phyloP scores from a whole-genome alignment of 2,113 vertebrate genomes.

The Anolis carolinensis region DNA sequence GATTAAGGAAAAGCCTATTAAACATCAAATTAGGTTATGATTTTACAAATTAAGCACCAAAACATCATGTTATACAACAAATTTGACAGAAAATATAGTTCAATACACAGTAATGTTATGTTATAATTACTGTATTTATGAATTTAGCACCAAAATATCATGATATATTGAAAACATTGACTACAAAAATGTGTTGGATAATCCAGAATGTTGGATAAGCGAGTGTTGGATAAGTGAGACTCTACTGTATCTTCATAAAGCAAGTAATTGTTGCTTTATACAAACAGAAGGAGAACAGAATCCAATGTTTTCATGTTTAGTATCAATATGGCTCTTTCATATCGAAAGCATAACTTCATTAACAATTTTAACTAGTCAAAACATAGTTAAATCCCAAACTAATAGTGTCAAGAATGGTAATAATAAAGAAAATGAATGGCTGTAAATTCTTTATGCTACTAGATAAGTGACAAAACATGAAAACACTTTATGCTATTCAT shows the following conservation, averaged over 20 bases:
- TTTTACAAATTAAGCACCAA: no score
- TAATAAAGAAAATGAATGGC: background rate
- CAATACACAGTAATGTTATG: no score
- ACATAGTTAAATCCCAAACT: slow-evolving; percentile 26
- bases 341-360: slow-evolving; percentile 29
- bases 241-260: slow-evolving; percentile 20
- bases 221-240: no score
- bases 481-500: slow-evolving; percentile 21
- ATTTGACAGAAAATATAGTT: no score
- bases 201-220: no score
- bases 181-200: no score
- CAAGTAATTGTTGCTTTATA: background rate
- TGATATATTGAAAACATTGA: no score
- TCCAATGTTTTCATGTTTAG: slow-evolving; percentile 22
- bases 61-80: no score
- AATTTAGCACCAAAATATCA: no score
- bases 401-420: slow-evolving; percentile 7
- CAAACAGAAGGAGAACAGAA: slow-evolving; percentile 7
- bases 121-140: no score
- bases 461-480: slow-evolving; percentile 29
- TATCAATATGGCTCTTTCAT: slow-evolving; percentile 31
- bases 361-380: background rate
- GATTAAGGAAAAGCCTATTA: no score
- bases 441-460: slow-evolving; percentile 14
- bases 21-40: no score